Percentiles rank a stretch among this genome's conserved stretches.
Conservation (phyloP, 1,140 invertebrate genomes). For the Trachelipus rathkii region DNA sequence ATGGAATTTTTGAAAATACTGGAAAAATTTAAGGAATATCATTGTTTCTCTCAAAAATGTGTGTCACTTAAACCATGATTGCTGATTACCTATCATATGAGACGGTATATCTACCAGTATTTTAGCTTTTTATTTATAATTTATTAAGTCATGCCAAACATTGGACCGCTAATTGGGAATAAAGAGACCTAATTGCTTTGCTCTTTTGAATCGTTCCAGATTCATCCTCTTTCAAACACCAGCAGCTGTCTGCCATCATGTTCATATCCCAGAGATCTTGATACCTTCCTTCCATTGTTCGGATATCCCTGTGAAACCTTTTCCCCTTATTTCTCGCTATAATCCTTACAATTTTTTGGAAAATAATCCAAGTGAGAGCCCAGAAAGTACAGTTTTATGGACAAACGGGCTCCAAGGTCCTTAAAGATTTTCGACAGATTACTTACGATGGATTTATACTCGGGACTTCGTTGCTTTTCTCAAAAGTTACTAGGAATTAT, state of each 20-base stretch:
- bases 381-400: constrained; percentile 16
- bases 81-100: background rate
- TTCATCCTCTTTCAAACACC: background rate
- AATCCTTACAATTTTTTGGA: constrained; percentile 31
- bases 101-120: background rate
- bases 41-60: no score
- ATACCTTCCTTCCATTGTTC: constrained; percentile 30
- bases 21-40: no score
- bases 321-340: constrained; percentile 40
- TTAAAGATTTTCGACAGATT: constrained; percentile 20
- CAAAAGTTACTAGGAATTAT: background rate
- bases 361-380: constrained; percentile 30
- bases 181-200: no score
- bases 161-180: no score
- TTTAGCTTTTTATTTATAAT: background rate
- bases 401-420: constrained; percentile 13
- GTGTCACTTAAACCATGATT: background rate
- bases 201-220: no score
- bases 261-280: constrained; percentile 27
- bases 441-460: background rate
- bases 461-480: background rate
- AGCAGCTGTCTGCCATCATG: background rate
- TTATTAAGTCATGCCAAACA: no score
- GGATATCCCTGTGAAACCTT: constrained; percentile 41
- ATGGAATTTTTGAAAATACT: no score